Evolutionary conservation across 2,113 vertebrate species (phyloP), one percentile per base, ranked within the genome.

Genomic region (Hystrix cristata): DNA sequence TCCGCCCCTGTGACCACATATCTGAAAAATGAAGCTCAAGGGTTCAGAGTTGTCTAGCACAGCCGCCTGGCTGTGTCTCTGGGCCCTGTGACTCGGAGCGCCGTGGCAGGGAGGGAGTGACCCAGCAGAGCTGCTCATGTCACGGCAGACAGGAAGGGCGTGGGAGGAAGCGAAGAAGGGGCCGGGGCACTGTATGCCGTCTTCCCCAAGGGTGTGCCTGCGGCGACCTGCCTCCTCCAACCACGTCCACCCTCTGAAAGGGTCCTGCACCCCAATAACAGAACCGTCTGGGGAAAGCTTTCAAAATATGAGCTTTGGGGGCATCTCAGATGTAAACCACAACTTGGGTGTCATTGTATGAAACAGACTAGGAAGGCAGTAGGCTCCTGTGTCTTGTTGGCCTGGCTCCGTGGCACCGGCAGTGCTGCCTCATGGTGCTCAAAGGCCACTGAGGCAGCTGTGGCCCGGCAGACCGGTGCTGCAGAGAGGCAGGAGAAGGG

Each of bases 331-430:
- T 19, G 3, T 34, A 55, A 55, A 34, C 31, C 74, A 29, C 74
- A 48, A 5, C 46, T 15, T 25, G 38, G 25, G 23, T 84, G 29
- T 81, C 62, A 14, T 12, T 80, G 10, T 34, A 8, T 34, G 67
- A 51, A 87, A 43, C 53, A 46, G 57, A 71, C 1, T 19, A 65
- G 43, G 16, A 10, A 29, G 14, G 34, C 18, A 14, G 3, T n/a
- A 3, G 27, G 1, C 48, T 64, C 29, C 55, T 3, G 48, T n/a
- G 48, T 51, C 60, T 31, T 67, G 12, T n/a, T 46, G 72, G 31
- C 15, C 14, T 18, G 23, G 9, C 3, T 6, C 43, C 69, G 0
- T 0, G 2, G 85, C 18, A 59, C 48, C 74, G 25, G 0, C 4
- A 7, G 53, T 34, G 51, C 4, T 14, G 14, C 19, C 43, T 16